A percentile compares a stretch with the other conserved stretches of the same genome.
Evolutionary conservation across 2,797 vertebrate species (phyloP).

Genomic region (Alauda arvensis): DNA sequence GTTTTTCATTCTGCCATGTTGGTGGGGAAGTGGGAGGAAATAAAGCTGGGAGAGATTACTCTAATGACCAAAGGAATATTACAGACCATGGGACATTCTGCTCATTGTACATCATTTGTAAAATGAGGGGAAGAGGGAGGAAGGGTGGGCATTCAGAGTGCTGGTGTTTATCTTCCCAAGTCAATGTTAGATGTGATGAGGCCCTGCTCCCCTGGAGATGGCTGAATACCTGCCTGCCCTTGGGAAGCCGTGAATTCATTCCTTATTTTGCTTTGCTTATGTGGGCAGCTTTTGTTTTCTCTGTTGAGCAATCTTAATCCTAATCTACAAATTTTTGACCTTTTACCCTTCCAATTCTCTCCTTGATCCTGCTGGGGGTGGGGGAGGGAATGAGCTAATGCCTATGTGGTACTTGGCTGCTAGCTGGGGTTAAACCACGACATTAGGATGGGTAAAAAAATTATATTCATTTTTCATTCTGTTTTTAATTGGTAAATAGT

Average conservation of each 20-base stretch:
- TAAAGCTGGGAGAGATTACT: not conserved
- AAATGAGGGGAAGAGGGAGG: not conserved
- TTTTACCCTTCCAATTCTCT: not conserved
- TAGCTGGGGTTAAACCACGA: not conserved
- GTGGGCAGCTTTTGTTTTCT: not conserved
- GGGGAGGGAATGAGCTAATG: not conserved
- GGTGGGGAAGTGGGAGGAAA: not conserved
- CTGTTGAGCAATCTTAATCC: not conserved
- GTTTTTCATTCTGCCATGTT: not conserved
- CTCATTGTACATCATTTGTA: not conserved
- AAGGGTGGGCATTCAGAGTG: fast-evolving
- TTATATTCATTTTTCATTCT: not conserved
- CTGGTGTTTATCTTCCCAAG: not conserved
- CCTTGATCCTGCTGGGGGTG: too few species aligned
- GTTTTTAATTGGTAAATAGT: not conserved
- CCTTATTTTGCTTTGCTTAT: not conserved
- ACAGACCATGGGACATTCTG: not conserved
- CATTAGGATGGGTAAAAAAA: not conserved
- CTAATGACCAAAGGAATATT: not conserved
- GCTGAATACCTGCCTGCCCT: not conserved
- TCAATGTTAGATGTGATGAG: fast-evolving
- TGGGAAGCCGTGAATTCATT: not conserved
- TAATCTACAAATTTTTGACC: not conserved
- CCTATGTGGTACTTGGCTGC: not conserved
- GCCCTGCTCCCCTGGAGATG: not conserved